Evolutionary conservation across 1,140 invertebrate genomes (phyloP).

Genomic region (Proctacanthus coquilletti): DNA sequence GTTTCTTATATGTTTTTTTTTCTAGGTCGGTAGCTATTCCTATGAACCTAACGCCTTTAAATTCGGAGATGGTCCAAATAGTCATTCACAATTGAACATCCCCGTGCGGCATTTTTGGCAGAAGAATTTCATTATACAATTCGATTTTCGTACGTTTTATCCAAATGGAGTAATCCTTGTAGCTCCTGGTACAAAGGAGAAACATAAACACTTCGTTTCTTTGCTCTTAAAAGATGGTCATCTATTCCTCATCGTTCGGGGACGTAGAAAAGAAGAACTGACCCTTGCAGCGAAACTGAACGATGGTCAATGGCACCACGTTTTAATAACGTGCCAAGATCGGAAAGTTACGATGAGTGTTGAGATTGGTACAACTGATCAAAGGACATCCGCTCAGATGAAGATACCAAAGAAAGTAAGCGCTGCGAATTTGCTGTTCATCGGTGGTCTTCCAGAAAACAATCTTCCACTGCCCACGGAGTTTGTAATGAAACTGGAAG

Average conservation of each 20-base stretch:
- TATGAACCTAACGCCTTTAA: conserved; percentile 67
- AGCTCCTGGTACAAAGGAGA: conserved; percentile 46
- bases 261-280: conserved; percentile 45
- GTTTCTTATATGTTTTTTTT: too few species aligned
- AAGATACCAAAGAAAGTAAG: conserved; percentile 51
- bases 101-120: conserved; percentile 46
- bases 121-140: conserved; percentile 56
- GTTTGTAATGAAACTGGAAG: conserved; percentile 45
- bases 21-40: conserved; percentile 52
- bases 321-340: conserved; percentile 43
- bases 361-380: conserved; percentile 45
- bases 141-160: conserved; percentile 76
- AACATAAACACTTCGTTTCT: conserved; percentile 53
- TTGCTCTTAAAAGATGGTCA: conserved; percentile 55
- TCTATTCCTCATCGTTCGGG: conserved; percentile 49
- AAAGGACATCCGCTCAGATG: conserved; percentile 33
- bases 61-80: conserved; percentile 65
- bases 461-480: conserved; percentile 28
- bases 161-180: conserved; percentile 66
- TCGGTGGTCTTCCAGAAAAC: conserved; percentile 58
- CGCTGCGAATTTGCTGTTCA: conserved; percentile 52
- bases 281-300: conserved; percentile 45
- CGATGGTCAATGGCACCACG: conserved; percentile 73
- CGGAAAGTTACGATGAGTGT: conserved; percentile 50
- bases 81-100: conserved; percentile 54